Evolutionary conservation across 2,888 invertebrate species (phyloP).

Genomic region (Calephelis perditalis): DNA sequence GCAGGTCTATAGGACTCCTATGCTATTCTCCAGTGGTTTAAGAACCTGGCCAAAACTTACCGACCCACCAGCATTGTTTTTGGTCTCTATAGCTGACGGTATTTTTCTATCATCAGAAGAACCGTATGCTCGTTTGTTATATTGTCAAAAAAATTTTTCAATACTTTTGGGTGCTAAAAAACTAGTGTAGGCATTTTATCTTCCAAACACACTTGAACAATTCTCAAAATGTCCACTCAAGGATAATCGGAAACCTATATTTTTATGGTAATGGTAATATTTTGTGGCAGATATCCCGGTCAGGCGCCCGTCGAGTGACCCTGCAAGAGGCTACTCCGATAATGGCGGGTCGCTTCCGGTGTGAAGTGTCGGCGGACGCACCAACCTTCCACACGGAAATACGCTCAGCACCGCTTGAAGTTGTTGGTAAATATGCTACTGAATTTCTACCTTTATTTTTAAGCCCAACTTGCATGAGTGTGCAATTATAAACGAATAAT

Average conservation of each 20-base stretch:
- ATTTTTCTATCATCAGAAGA: too few relatives aligned
- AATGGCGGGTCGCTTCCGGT: slow-evolving; percentile 84
- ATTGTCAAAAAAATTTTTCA: too few relatives aligned
- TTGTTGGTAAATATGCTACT: slow-evolving; percentile 77
- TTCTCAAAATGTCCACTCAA: neutral
- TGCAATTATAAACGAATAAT: neutral
- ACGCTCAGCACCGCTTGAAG: slow-evolving; percentile 82
- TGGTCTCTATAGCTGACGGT: too few relatives aligned
- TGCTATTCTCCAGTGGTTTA: too few relatives aligned
- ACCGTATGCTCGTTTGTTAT: too few relatives aligned
- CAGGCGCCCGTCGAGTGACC: slow-evolving; percentile 81
- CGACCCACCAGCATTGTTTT: too few relatives aligned
- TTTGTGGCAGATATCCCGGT: slow-evolving; percentile 67
- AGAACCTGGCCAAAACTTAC: too few relatives aligned
- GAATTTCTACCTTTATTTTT: neutral
- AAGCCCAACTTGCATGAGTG: neutral
- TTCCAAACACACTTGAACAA: neutral
- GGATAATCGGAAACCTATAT: slow-evolving; percentile 7
- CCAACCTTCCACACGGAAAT: slow-evolving; percentile 84
- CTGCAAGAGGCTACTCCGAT: slow-evolving; percentile 83
- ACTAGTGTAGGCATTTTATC: too few relatives aligned
- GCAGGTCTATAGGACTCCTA: too few relatives aligned
- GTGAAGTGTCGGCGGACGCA: slow-evolving; percentile 86
- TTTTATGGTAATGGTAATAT: slow-evolving; percentile 5
- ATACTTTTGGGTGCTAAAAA: too few relatives aligned